Evolutionary conservation across 2,888 invertebrate species (phyloP), one percentile per base, ranked within the genome.

Genomic region (Eupithecia subfuscata): DNA sequence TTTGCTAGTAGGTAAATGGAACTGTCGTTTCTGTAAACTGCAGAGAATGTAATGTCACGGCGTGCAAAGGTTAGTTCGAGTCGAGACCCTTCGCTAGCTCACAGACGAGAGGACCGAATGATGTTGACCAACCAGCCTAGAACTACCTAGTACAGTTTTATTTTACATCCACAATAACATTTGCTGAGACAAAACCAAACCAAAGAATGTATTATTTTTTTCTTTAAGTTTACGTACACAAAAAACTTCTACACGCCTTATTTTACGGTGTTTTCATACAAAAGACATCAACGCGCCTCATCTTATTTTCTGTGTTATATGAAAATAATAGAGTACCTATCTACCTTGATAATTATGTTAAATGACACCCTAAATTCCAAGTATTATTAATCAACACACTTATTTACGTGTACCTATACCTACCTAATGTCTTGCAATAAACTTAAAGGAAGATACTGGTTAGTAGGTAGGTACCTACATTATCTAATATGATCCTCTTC

Each of bases 11-110:
- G 6, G 6, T 56, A 14, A 25, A 5, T 25, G 22, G 14, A 22
- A 60, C 56, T 4, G 76, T 76, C 76, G 64, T 73, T 73, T 74
- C 76, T 73, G 73, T 25, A 64, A 74, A 73, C 69, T 45, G 71
- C 63, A 69, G 78, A 76, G 79, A 81, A 79, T 77, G 79, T 78
- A 81, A 81, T 81, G 80, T 79, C 79, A 78, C 77, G 77, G 69
- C 67, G 45, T 65, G 34, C 77, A 81, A 81, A 81, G 80, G 80
- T 81, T 78, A 78, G 71, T 74, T 76, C 71, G 52, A 64, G 76
- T 76, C 71, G 52, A 64, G 76, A 74, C 77, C 79, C 80, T 79
- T 79, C 76, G 74, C 74, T 65, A 34, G 65, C 75, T 68, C 65
- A 75, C 68, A 68, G 60, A 56, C n/a, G n/a, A 22, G 56, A 22